A percentile compares a stretch with the other conserved stretches of the same genome.
These are phyloP conservation scores for Altica lythri DNA, from an alignment of 2,888 invertebrate species.

Conservation along the genomic window DNA sequence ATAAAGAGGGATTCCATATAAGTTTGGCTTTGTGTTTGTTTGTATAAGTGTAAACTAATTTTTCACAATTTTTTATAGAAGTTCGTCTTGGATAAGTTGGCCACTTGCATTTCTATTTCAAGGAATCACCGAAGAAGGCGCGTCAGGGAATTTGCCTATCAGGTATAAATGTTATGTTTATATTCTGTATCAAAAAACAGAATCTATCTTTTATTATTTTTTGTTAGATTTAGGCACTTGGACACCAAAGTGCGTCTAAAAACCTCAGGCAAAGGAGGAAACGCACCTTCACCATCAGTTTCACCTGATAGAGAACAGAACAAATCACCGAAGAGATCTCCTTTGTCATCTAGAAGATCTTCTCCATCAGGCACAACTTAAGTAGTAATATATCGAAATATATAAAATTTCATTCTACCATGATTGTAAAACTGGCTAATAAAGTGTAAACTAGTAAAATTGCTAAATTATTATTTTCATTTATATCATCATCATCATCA, in stretches of 20 bases:
- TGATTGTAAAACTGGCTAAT: no score
- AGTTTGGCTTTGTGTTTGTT: background rate
- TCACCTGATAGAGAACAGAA: slow-evolving; percentile 67
- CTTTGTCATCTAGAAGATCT: slow-evolving; percentile 46
- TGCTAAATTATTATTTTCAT: no score
- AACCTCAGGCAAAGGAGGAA: slow-evolving; percentile 55
- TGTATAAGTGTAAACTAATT: background rate
- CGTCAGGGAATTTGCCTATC: slow-evolving; percentile 73
- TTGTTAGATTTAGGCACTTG: slow-evolving; percentile 77
- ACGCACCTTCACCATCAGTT: slow-evolving; percentile 64
- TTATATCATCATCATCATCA: no score
- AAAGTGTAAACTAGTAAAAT: no score
- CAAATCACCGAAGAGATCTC: slow-evolving; percentile 61
- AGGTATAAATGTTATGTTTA: slow-evolving; percentile 62
- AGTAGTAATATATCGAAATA: no score
- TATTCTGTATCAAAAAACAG: no score
- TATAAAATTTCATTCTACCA: no score
- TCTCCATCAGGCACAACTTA: slow-evolving; percentile 25
- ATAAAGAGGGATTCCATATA: no score
- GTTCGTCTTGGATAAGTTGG: slow-evolving; percentile 91
- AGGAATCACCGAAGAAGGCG: slow-evolving; percentile 70
- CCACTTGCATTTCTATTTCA: slow-evolving; percentile 88
- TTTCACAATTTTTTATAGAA: slow-evolving; percentile 59
- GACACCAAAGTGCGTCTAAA: slow-evolving; percentile 84
- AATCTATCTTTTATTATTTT: background rate